A percentile compares a stretch with the other conserved stretches of the same genome.
These are phyloP conservation scores for Scrobipalpa costella DNA, from an alignment of 2,888 invertebrate species.

Conservation along the genomic window DNA sequence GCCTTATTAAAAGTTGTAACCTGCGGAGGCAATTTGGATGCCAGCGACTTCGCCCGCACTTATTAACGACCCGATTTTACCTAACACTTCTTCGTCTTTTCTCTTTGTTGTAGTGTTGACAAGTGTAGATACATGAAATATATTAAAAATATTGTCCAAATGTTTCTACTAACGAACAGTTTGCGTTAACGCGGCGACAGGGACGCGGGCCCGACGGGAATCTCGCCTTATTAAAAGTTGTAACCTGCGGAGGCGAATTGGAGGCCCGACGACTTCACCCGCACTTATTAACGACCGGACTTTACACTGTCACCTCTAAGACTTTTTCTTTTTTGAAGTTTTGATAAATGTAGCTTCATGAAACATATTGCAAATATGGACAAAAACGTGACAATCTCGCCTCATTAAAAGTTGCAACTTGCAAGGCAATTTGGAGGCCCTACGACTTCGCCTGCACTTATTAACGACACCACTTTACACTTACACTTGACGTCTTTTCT, in stretches of 20 bases:
- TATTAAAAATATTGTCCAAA: too few species aligned
- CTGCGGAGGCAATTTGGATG: conserved; percentile 18
- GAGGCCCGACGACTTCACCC: conserved; percentile 67
- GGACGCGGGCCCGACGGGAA: conserved; percentile 70
- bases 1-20: too few species aligned
- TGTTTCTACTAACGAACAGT: conserved; percentile 81
- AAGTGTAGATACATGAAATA: too few species aligned
- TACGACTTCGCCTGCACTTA: conserved; percentile 39
- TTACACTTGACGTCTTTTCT: conserved; percentile 47
- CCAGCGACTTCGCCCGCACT: conserved; percentile 8
- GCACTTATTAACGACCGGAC: conserved; percentile 68
- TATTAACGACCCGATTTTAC: conserved; percentile 49
- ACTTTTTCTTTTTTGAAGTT: too few species aligned
- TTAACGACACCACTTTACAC: conserved; percentile 62
- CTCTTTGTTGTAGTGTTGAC: too few species aligned
- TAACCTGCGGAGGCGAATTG: conserved; percentile 78
- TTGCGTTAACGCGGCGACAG: conserved; percentile 67
- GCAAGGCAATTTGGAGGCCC: conserved; percentile 20
- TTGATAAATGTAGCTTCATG: too few species aligned
- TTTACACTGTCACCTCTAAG: conserved; percentile 52
- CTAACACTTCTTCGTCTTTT: too few species aligned
- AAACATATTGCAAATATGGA: too few species aligned
- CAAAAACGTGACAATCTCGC: too few species aligned
- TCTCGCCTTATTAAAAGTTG: conserved; percentile 81
- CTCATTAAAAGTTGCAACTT: too few species aligned